Percentiles rank a stretch among this genome's conserved stretches.
phyloP scores from a whole-genome alignment of 1,140 invertebrate genomes.

The Drosophila murphyi region DNA sequence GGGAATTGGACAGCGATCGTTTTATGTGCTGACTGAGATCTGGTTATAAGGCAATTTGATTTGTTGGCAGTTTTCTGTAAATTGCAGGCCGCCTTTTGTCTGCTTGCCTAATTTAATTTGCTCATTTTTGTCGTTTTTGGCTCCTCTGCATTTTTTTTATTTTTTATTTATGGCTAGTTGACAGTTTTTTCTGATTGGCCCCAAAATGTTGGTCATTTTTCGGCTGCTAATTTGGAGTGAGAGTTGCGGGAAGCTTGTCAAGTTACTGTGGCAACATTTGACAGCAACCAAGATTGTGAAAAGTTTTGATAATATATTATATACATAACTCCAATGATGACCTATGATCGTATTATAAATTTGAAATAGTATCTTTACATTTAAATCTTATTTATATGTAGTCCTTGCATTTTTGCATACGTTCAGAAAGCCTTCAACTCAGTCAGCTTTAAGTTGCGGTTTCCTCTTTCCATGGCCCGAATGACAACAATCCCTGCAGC shows the following conservation, averaged over 20 bases:
- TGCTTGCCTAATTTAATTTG: slow-evolving; percentile 75
- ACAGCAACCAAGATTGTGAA: neutral
- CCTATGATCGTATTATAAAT: neutral
- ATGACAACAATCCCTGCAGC: slow-evolving; percentile 52
- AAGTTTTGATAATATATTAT: slow-evolving; percentile 9
- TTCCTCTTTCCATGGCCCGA: slow-evolving; percentile 15
- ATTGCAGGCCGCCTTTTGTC: slow-evolving; percentile 71
- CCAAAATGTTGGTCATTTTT: slow-evolving; percentile 33
- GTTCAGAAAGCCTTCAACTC: slow-evolving; percentile 43
- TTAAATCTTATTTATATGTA: neutral
- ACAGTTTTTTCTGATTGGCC: slow-evolving; percentile 65
- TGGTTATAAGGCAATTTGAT: slow-evolving; percentile 78
- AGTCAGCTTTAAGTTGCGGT: slow-evolving; percentile 30
- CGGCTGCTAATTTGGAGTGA: slow-evolving; percentile 40
- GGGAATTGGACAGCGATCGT: slow-evolving; percentile 70
- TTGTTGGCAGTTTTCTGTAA: slow-evolving; percentile 73
- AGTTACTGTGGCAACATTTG: neutral
- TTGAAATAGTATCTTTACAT: neutral
- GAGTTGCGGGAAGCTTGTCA: slow-evolving; percentile 30
- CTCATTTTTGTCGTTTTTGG: slow-evolving; percentile 49
- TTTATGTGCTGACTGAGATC: slow-evolving; percentile 14
- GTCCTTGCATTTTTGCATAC: neutral
- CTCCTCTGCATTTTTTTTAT: slow-evolving; percentile 1
- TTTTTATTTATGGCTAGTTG: slow-evolving; percentile 72
- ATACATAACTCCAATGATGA: neutral